phyloP scores from a whole-genome alignment of 2,888 invertebrate species.

The Conchocele bisecta region DNA sequence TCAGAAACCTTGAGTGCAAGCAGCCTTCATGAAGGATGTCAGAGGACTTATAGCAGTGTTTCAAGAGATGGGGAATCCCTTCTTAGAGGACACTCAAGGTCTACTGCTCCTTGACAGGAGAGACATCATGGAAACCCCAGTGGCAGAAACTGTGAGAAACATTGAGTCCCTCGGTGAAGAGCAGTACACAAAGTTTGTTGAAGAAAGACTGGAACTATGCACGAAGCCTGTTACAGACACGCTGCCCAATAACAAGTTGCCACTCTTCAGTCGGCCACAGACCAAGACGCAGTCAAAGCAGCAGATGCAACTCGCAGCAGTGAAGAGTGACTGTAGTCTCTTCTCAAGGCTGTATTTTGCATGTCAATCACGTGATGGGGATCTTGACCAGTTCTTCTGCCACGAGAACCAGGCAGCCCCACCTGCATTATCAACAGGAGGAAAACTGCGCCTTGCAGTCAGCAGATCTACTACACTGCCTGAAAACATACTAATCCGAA shows the following conservation, averaged over 20 bases:
- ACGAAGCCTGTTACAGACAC: neutral
- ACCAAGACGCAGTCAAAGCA: neutral
- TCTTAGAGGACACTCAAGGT: conserved; percentile 11
- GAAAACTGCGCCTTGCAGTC: neutral
- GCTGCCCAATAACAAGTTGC: neutral
- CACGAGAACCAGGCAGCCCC: neutral
- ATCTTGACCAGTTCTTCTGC: neutral
- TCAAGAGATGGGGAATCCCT: conserved; percentile 14
- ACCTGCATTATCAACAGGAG: neutral
- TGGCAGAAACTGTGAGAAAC: neutral
- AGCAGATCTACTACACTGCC: neutral
- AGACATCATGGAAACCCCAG: neutral
- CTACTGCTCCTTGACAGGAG: conserved; percentile 5
- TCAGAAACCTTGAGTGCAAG: conserved; percentile 15
- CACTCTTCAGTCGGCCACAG: neutral
- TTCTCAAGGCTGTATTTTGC: conserved; percentile 9
- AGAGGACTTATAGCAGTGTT: neutral
- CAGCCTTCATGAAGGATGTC: no score
- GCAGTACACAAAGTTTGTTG: neutral
- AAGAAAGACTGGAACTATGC: neutral
- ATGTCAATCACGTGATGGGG: conserved; percentile 16
- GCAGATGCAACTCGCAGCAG: neutral
- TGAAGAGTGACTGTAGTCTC: neutral
- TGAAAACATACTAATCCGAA: neutral
- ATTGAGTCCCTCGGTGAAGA: conserved; percentile 4